Evolutionary conservation across 1,140 invertebrate species (phyloP).

Genomic region (Drosophila cardini): DNA sequence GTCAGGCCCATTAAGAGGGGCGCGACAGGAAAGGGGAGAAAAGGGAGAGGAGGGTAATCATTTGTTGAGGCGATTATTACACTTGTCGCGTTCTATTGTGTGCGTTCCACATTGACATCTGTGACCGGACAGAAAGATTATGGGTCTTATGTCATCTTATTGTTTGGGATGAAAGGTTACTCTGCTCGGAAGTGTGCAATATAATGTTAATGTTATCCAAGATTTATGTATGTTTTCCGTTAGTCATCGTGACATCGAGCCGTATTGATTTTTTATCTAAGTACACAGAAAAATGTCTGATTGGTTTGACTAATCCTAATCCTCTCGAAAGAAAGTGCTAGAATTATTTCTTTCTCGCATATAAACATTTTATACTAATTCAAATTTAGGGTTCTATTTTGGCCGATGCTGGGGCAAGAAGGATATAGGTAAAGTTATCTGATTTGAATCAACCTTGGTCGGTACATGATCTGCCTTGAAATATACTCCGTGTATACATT

Average conservation of each 20-base stretch:
- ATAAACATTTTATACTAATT: too few species aligned
- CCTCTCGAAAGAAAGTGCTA: constrained; percentile 27
- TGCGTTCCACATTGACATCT: background rate
- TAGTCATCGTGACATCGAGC: background rate
- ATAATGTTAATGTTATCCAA: constrained; percentile 23
- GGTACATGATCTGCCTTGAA: too few species aligned
- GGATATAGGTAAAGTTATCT: too few species aligned
- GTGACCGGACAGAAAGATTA: constrained; percentile 4
- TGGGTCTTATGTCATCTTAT: constrained; percentile 40
- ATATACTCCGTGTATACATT: too few species aligned
- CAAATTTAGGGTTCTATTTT: too few species aligned
- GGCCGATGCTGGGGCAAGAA: too few species aligned
- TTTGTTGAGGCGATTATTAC: constrained; percentile 51
- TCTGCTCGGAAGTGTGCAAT: constrained; percentile 8
- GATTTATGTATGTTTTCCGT: background rate
- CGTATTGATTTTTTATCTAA: constrained; percentile 38
- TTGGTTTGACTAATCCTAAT: constrained; percentile 27
- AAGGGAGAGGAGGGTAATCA: background rate
- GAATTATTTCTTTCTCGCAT: background rate
- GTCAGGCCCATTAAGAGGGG: background rate
- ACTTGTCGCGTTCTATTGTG: constrained; percentile 54
- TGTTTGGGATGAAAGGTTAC: constrained; percentile 16
- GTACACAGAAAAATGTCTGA: background rate
- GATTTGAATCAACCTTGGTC: too few species aligned
- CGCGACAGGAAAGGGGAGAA: background rate